Evolutionary conservation across 2,888 invertebrate genomes (phyloP), one percentile per base, ranked within the genome.

Genomic region (Ectemnius continuus): DNA sequence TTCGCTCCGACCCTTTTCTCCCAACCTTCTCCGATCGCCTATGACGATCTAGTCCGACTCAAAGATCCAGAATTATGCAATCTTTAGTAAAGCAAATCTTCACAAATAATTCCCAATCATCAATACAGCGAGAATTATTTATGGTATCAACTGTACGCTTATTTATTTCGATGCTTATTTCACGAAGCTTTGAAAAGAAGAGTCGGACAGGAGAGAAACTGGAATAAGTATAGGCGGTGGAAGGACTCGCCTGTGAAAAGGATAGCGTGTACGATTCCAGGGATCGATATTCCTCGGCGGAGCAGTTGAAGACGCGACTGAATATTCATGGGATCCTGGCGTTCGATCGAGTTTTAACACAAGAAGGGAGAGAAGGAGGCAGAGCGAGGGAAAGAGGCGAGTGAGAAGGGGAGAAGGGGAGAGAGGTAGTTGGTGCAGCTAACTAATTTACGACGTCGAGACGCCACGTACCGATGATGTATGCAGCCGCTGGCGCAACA

Each of bases 1-100:
- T 18, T 28, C 47, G 63, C 47, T 36, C 61, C 64, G 70, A 48
- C 70, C 70, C 59, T 70, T 60, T 71, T 70, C 63, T 46, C 61
- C n/a, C 16, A 52, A 46, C 8, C 18, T 20, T 36, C 57, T n/a
- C 18, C 36, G 36, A 36, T 36, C 36, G 36, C 8, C 36, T 36
- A 11, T 11, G 36, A 8, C 5, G 36, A 36, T 36, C 36, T 36
- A 36, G 8, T 36, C 4, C 6, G 6, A 36, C 8, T 11, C 36
- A 36, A 36, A 2, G 36, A 36, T 36, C 36, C 36, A 36, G 36
- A 36, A 36, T 8, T 36, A 11, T 11, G 36, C 11, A 36, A 36
- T 36, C 36, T 36, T 36, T 36, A 36, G 8, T 36, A 2, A 36
- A 36, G 6, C 8, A 11, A 36, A 4, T 8, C 6, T 8, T 36